These are phyloP conservation scores for Limnothrissa miodon DNA, from an alignment of 2,113 vertebrate species.

Conservation along the genomic window DNA sequence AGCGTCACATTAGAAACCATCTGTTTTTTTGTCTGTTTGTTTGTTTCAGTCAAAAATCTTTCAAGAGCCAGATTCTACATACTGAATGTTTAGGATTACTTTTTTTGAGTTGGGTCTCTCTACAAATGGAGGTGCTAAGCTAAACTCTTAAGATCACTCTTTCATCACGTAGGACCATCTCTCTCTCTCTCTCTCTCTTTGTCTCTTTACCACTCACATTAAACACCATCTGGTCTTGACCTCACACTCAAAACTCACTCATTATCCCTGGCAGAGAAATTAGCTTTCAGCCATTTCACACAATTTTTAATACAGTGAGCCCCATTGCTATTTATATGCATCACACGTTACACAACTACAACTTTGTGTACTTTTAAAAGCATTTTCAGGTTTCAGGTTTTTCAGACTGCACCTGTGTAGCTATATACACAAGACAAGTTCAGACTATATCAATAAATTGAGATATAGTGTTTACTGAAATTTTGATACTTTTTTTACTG, in stretches of 20 bases:
- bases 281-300: background rate
- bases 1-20: too few relatives aligned
- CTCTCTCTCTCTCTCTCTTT: background rate
- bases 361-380: background rate
- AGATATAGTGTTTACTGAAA: too few relatives aligned
- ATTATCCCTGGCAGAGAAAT: constrained; percentile 5
- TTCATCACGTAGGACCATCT: background rate
- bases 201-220: background rate
- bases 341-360: background rate
- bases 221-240: background rate
- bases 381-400: too few relatives aligned
- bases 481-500: too few relatives aligned
- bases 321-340: background rate
- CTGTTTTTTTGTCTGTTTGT: too few relatives aligned
- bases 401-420: too few relatives aligned
- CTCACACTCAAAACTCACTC: background rate
- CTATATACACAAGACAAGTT: too few relatives aligned
- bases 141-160: background rate
- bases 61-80: too few relatives aligned
- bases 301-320: background rate
- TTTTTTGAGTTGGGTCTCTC: background rate
- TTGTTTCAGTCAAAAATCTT: too few relatives aligned
- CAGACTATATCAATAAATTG: too few relatives aligned
- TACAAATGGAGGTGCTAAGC: background rate
- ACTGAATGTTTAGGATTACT: too few relatives aligned